A percentile compares a stretch with the other conserved stretches of the same genome.
These are phyloP conservation scores for Chironomus riparius DNA, from an alignment of 2,888 invertebrate genomes.

Conservation along the genomic window DNA sequence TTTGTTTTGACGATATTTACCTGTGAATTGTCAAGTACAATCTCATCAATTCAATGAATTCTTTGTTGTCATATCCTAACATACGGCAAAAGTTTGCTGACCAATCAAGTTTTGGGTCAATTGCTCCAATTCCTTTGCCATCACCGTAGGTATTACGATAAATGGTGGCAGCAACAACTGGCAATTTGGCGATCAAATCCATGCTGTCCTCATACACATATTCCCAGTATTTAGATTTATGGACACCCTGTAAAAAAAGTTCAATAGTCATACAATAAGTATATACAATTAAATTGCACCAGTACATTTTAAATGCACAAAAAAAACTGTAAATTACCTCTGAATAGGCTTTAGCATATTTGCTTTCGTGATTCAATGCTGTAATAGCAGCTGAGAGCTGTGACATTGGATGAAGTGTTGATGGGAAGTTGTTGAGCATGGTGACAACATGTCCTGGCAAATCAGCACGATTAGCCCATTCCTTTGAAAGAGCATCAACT, in stretches of 20 bases:
- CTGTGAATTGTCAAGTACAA: conserved; percentile 76
- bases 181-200: conserved; percentile 80
- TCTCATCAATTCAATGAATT: conserved; percentile 74
- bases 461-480: conserved; percentile 64
- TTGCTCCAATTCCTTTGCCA: conserved; percentile 61
- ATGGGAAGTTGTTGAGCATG: conserved; percentile 73
- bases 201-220: conserved; percentile 71
- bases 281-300: background rate
- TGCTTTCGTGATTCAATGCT: conserved; percentile 73
- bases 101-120: conserved; percentile 74
- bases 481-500: conserved; percentile 58
- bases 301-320: no score
- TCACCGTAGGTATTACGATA: conserved; percentile 66
- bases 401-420: conserved; percentile 75
- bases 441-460: conserved; percentile 74
- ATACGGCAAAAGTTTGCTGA: conserved; percentile 72
- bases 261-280: background rate
- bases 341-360: conserved; percentile 69
- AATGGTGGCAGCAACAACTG: conserved; percentile 77
- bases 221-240: conserved; percentile 73
- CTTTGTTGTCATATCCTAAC: conserved; percentile 65
- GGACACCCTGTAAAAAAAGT: conserved; percentile 46
- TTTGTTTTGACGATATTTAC: conserved; percentile 28
- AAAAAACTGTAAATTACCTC: conserved; percentile 32
- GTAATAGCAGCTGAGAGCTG: conserved; percentile 75